Evolutionary conservation across 1,140 invertebrate species (phyloP), one percentile per base, ranked within the genome.

Genomic region (Eumeta japonica): DNA sequence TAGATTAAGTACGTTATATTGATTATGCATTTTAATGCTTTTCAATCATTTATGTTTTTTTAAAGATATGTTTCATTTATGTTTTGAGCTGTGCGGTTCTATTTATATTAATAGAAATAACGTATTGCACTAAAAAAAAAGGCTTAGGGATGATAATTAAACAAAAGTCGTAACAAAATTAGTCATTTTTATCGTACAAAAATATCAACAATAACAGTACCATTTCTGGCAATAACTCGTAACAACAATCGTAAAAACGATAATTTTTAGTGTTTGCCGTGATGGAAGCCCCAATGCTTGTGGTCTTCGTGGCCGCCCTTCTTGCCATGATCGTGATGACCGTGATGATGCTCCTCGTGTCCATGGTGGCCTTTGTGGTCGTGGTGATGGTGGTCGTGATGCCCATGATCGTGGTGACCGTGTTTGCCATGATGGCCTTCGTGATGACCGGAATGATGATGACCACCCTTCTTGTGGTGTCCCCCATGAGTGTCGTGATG

Each of bases 311-410:
- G 80, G 13, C 79, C 82, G 10, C 81, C 81, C 52, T 87, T 86
- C 59, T 86, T 84, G 43, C 77, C 84, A 33, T 82, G 79, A 44
- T 84, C 80, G 32, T 79, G 74, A 20, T 83, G 80, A 51, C 84
- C 79, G 32, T 81, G 78, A 55, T 84, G 82, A 37, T 85, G 82
- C 38, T 83, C 80, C 29, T 83, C 77, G 43, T 86, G 80, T 5
- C 82, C 85, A 16, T 79, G 79, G 42, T 82, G 79, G 13, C 80
- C 78, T 48, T 86, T 85, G 63, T 87, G 84, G 3, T 84, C 86
- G 34, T 81, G 80, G 49, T 82, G 75, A 40, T 68, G 60, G n/a
- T 76, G 72, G 28, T 79, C 77, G 19, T 84, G 76, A 48, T 83
- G 76, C 28, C 82, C 83, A 30, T 85, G 80, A 29, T 81, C 76